Evolutionary conservation across 1,140 invertebrate species (phyloP).

Genomic region (Megalopta genalis): DNA sequence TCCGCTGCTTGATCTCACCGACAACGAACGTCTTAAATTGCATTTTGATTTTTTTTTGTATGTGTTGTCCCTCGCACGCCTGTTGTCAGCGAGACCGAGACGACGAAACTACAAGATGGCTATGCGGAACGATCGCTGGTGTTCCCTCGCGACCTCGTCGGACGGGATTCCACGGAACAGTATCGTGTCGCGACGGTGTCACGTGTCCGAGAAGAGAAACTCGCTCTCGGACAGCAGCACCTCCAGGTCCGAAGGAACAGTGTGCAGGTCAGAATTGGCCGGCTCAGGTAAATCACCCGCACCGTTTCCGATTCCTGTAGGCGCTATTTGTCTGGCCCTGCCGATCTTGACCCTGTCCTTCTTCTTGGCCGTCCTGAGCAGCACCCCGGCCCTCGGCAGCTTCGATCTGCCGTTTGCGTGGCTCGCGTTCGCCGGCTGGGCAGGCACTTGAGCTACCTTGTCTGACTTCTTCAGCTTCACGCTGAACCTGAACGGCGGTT

Average conservation of each 20-base stretch:
- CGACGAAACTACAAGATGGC: slow-evolving; percentile 18
- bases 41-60: too few species aligned
- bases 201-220: slow-evolving; percentile 82
- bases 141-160: slow-evolving; percentile 9
- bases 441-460: slow-evolving; percentile 75
- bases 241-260: slow-evolving; percentile 84
- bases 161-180: slow-evolving; percentile 45
- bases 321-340: slow-evolving; percentile 63
- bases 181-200: slow-evolving; percentile 56
- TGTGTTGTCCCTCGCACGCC: too few species aligned
- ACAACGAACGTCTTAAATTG: background rate
- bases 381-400: slow-evolving; percentile 77
- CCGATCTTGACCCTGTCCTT: slow-evolving; percentile 72
- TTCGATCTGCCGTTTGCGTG: slow-evolving; percentile 52
- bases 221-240: slow-evolving; percentile 83
- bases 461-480: slow-evolving; percentile 87
- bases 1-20: background rate
- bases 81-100: background rate
- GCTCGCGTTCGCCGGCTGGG: slow-evolving; percentile 36
- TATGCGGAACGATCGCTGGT: background rate
- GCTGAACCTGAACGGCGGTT: slow-evolving; percentile 91
- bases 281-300: slow-evolving; percentile 67
- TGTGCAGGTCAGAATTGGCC: slow-evolving; percentile 82
- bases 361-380: slow-evolving; percentile 77
- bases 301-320: slow-evolving; percentile 60